Conservation (phyloP, 2,888 invertebrate species). For the Rhagium mordax region DNA sequence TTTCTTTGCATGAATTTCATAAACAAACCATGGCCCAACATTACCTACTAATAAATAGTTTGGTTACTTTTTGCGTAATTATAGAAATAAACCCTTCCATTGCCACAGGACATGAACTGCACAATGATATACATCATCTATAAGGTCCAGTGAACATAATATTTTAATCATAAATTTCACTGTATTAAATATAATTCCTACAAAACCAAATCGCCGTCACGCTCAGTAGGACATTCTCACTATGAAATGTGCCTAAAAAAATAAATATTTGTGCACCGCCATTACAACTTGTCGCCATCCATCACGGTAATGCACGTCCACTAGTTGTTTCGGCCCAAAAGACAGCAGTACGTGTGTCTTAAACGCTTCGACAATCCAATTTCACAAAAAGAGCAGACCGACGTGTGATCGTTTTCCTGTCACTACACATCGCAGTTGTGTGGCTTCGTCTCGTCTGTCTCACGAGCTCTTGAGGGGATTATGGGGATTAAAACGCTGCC, state of each 20-base stretch:
- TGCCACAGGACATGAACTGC: slow-evolving; percentile 2
- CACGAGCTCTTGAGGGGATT: not conserved
- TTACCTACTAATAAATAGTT: not conserved
- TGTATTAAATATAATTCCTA: slow-evolving; percentile 48
- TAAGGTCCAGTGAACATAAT: slow-evolving; percentile 13
- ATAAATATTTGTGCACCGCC: slow-evolving; percentile 22
- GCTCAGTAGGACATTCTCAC: slow-evolving; percentile 42
- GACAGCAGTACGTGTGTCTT: slow-evolving; percentile 48
- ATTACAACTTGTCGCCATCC: slow-evolving; percentile 25
- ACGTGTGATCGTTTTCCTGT: slow-evolving; percentile 22
- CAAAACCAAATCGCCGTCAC: slow-evolving; percentile 48
- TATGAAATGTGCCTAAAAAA: slow-evolving; percentile 31
- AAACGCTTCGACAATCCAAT: slow-evolving; percentile 48
- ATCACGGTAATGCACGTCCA: slow-evolving; percentile 43
- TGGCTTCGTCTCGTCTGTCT: slow-evolving; percentile 9
- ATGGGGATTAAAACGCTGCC: slow-evolving; percentile 3
- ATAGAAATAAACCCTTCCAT: not conserved
- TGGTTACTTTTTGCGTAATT: not conserved
- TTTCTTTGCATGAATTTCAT: not conserved
- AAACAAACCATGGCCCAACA: not conserved
- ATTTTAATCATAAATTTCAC: slow-evolving; percentile 29
- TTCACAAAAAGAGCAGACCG: slow-evolving; percentile 38
- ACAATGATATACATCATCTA: slow-evolving; percentile 21
- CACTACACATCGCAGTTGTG: slow-evolving; percentile 16
- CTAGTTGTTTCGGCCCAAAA: slow-evolving; percentile 46